Evolutionary conservation across 2,797 vertebrate genomes (phyloP).

Genomic region (Euthynnus affinis): DNA sequence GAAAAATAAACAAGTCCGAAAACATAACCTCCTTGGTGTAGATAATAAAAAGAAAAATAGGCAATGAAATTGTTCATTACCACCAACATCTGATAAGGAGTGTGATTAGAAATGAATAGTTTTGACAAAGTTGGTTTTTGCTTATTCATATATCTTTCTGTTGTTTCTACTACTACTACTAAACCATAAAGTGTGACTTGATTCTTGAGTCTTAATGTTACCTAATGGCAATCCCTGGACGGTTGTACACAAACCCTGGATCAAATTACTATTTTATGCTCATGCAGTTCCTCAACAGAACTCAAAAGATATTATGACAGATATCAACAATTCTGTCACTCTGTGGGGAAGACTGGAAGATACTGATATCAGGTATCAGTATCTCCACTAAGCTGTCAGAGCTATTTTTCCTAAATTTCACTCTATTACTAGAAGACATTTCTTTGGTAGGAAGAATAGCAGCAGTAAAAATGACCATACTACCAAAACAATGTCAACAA

Average conservation of each 20-base stretch:
- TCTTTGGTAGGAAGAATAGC: no score
- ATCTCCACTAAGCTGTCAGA: no score
- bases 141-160: not conserved
- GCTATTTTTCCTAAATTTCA: no score
- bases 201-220: not conserved
- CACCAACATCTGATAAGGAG: not conserved
- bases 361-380: no score
- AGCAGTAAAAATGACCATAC: no score
- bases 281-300: not conserved
- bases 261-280: not conserved
- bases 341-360: no score
- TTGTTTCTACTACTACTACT: not conserved
- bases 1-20: not conserved
- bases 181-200: not conserved
- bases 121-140: not conserved
- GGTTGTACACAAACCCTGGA: not conserved
- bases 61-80: no score
- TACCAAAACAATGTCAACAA: no score
- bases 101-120: not conserved
- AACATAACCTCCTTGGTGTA: not conserved
- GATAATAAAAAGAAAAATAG: not conserved
- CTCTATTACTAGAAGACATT: no score
- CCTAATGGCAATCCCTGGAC: not conserved
- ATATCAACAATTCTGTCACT: no score
- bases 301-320: not conserved